phyloP scores from a whole-genome alignment of 2,113 vertebrate genomes.

The Xyrauchen texanus region DNA sequence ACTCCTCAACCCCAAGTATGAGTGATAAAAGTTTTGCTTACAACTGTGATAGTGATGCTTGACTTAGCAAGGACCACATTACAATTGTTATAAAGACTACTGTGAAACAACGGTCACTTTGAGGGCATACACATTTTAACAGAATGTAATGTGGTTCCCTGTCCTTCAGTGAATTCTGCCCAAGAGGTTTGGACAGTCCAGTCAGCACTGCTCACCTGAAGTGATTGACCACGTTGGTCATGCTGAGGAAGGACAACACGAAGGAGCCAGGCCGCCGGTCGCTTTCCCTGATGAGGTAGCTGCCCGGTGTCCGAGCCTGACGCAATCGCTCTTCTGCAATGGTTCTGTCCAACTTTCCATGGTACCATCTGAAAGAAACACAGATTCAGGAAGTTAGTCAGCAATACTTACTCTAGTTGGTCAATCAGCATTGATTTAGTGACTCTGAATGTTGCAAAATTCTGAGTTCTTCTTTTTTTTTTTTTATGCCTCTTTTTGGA shows the following conservation, averaged over 20 bases:
- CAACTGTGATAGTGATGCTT: too few relatives aligned
- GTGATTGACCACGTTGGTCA: slow-evolving; percentile 95
- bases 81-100: too few relatives aligned
- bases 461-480: too few relatives aligned
- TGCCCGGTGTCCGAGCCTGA: slow-evolving; percentile 91
- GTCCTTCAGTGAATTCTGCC: too few relatives aligned
- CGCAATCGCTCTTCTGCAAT: slow-evolving; percentile 97
- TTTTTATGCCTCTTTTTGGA: neutral
- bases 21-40: too few relatives aligned
- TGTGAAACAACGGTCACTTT: too few relatives aligned
- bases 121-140: too few relatives aligned
- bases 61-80: too few relatives aligned
- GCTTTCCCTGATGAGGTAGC: slow-evolving; percentile 99
- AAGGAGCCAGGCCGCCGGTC: slow-evolving; percentile 98
- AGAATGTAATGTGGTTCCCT: too few relatives aligned
- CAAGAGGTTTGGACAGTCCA: neutral
- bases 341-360: slow-evolving; percentile 97
- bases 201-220: slow-evolving; percentile 83
- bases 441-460: neutral
- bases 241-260: slow-evolving; percentile 98
- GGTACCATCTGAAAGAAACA: slow-evolving; percentile 89
- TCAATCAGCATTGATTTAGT: neutral
- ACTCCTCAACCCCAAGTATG: too few relatives aligned
- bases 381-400: neutral
- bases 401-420: neutral